Evolutionary conservation across 2,113 vertebrate species (phyloP).

Genomic region (Saccopteryx bilineata): DNA sequence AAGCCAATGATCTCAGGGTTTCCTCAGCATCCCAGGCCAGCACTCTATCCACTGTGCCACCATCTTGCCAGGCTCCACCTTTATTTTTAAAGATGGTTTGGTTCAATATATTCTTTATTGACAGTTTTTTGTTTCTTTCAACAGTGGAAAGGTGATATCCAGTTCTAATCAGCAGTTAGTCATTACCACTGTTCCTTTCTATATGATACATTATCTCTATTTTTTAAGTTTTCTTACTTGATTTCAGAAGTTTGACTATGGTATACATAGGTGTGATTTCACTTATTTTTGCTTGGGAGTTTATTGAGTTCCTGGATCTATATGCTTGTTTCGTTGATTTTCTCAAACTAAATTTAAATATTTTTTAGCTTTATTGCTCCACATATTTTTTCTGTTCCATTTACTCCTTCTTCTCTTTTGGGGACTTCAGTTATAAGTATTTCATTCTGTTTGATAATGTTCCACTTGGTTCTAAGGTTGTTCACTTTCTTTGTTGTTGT

Average conservation of each 20-base stretch:
- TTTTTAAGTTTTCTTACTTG: background rate
- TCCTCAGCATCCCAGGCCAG: too few relatives aligned
- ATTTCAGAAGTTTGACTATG: background rate
- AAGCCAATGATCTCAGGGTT: too few relatives aligned
- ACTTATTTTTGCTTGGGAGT: background rate
- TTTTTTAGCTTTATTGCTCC: background rate
- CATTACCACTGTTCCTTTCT: background rate
- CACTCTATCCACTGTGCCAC: too few relatives aligned
- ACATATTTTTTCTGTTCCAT: background rate
- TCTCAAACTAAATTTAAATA: background rate
- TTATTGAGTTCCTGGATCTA: background rate
- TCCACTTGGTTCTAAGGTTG: background rate
- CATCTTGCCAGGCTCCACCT: background rate
- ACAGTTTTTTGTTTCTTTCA: background rate
- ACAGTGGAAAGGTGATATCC: background rate
- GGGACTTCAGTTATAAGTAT: background rate
- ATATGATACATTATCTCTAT: background rate
- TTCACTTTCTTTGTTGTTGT: background rate
- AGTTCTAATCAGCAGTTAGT: background rate
- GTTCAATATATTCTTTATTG: background rate
- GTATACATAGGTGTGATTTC: background rate
- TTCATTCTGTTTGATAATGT: background rate
- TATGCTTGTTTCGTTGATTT: background rate
- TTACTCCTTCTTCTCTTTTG: background rate
- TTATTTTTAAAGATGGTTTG: slow-evolving; percentile 23